Evolutionary conservation across 2,797 vertebrate species (phyloP).

Genomic region (Peromyscus eremicus): DNA sequence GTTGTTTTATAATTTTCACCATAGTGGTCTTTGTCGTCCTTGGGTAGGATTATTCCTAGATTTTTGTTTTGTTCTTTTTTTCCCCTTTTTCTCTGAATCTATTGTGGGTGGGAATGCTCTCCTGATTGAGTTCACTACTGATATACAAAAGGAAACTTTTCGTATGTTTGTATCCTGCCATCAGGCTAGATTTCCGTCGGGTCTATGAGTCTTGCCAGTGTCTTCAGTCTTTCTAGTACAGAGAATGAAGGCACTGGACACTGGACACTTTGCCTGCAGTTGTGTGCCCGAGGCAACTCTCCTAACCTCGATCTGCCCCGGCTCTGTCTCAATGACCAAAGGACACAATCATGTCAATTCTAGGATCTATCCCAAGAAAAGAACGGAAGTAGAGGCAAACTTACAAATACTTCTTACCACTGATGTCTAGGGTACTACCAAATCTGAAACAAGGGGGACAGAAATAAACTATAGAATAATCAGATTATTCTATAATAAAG

Average conservation of each 20-base stretch:
- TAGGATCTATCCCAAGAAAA: slow-evolving; percentile 35
- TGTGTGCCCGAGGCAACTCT: background rate
- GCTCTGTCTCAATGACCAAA: background rate
- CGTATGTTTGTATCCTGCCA: background rate
- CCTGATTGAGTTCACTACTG: background rate
- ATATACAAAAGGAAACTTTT: background rate
- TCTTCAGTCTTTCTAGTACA: background rate
- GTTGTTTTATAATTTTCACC: background rate
- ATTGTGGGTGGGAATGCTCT: background rate
- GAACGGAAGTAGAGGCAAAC: background rate
- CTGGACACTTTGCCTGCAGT: background rate
- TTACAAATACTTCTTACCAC: background rate
- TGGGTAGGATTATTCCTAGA: background rate
- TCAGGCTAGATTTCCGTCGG: background rate
- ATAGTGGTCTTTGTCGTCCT: background rate
- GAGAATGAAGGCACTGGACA: background rate
- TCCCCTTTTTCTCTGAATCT: background rate
- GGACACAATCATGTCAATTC: slow-evolving; percentile 12
- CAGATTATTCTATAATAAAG: slow-evolving; percentile 55
- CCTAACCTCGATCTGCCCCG: background rate
- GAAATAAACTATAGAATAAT: slow-evolving; percentile 40
- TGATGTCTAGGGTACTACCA: background rate
- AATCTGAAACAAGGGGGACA: slow-evolving; percentile 4
- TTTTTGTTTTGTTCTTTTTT: background rate
- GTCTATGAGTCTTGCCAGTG: background rate